Conservation (phyloP, 1,140 invertebrate species). For the Halyomorpha halys region DNA sequence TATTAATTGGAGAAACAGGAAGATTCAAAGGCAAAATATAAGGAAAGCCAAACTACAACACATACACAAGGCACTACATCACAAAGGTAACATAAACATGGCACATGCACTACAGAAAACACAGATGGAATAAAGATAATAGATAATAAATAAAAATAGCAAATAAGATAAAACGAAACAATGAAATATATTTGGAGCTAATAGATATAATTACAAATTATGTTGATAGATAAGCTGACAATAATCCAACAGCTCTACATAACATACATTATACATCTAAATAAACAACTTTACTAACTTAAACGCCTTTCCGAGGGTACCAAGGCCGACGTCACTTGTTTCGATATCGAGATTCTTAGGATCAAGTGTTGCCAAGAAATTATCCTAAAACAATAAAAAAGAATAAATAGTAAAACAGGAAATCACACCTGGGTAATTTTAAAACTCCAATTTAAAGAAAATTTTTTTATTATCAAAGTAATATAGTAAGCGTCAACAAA, state of each 20-base stretch:
- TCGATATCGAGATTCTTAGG: slow-evolving; percentile 73
- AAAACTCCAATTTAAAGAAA: too few relatives aligned
- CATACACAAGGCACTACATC: too few relatives aligned
- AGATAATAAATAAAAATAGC: slow-evolving; percentile 12
- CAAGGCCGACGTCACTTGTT: slow-evolving; percentile 68
- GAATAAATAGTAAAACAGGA: background rate
- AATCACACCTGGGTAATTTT: too few relatives aligned
- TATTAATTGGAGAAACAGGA: too few relatives aligned
- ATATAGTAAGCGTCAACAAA: too few relatives aligned
- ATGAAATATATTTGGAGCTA: slow-evolving; percentile 14
- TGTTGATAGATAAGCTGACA: too few relatives aligned
- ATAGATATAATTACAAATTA: background rate
- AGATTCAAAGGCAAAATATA: too few relatives aligned
- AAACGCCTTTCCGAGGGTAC: slow-evolving; percentile 76
- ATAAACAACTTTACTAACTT: slow-evolving; percentile 39
- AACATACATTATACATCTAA: slow-evolving; percentile 8
- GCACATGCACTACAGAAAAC: too few relatives aligned
- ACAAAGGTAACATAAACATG: too few relatives aligned
- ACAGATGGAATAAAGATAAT: slow-evolving; percentile 27
- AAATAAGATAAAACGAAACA: slow-evolving; percentile 19
- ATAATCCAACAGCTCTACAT: too few relatives aligned
- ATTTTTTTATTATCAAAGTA: too few relatives aligned
- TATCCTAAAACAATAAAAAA: slow-evolving; percentile 50
- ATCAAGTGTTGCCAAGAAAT: slow-evolving; percentile 60
- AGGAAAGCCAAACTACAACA: too few relatives aligned